Base-by-base conservation (phyloP, 2,113 vertebrate genomes). In the Ictalurus furcatus region DNA sequence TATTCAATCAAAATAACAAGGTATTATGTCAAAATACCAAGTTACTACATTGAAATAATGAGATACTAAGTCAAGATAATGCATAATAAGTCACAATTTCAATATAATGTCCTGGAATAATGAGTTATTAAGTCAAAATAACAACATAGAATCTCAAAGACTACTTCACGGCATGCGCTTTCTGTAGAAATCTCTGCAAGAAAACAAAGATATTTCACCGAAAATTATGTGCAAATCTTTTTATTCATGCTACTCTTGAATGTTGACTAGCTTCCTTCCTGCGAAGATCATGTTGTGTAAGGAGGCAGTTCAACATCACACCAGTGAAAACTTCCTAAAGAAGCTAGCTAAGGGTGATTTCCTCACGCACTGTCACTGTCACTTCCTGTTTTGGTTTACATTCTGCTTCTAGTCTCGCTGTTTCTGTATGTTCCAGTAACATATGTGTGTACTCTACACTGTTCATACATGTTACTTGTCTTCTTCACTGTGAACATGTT, bases 401-500 rank as follows among this genome's bases (percentile, higher is more conserved):
- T 69, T 69, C 28, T 37, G 12, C 40, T 13, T 79, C 73, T 44
- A 11, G 76, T 52, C 44, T 48, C 6, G 44, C 6, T 48, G 44
- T 7, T 52, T 40, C 17, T 21, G 11, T 40, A 37, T 40, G 9
- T 78, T 21, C 2, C 17, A 71, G 6, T 34, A 14, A 16, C 6
- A 34, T 5, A n/a, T 14, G 7, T 17, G 67, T 34, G n/a, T 71
- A 71, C 30, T 16, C 13, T 1, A 34, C 16, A 14, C n/a, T 6
- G 6, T 17, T 59, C 58, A 59, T 59, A 19, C 48, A 1, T 48
- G 48, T 89, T 59, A 19, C 48, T 48, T 48, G 48, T 89, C 90
- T 91, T 95, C 93, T 94, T 92, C 91, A 86, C 93, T 93, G 91
- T 81, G 54, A 37, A 54, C 79, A 65, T 90, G 91, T 91, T 92